phyloP scores from a whole-genome alignment of 2,888 invertebrate genomes.

The Hypercompe scribonia region DNA sequence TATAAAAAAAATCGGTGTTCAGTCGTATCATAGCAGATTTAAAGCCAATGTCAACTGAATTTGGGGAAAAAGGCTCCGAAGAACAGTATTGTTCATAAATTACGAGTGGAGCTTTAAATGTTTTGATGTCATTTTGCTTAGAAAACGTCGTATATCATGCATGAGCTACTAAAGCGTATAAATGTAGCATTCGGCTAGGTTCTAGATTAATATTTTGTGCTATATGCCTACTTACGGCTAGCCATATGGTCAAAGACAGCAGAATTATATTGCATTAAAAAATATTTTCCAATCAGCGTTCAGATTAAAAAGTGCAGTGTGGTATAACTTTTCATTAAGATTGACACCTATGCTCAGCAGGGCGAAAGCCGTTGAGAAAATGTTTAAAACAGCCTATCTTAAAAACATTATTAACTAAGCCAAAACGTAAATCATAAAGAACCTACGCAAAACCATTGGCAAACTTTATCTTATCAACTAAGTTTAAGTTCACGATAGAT shows the following conservation, averaged over 20 bases:
- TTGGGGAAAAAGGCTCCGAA: too few relatives aligned
- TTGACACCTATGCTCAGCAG: neutral
- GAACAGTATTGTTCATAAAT: neutral
- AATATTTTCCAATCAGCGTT: neutral
- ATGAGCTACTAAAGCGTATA: too few relatives aligned
- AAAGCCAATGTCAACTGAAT: too few relatives aligned
- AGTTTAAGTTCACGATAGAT: neutral
- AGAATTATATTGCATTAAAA: neutral
- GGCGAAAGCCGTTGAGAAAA: neutral
- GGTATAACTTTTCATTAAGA: neutral
- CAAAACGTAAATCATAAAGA: neutral
- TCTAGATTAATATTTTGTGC: too few relatives aligned
- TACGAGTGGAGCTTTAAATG: neutral
- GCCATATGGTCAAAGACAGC: too few relatives aligned
- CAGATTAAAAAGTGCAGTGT: neutral
- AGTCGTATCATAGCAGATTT: too few relatives aligned
- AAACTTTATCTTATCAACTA: neutral
- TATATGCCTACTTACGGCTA: too few relatives aligned
- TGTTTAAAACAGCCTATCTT: neutral
- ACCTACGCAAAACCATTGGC: neutral
- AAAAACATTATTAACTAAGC: neutral
- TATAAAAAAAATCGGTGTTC: too few relatives aligned
- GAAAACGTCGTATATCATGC: too few relatives aligned
- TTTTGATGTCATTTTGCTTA: too few relatives aligned
- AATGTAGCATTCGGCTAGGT: too few relatives aligned